Evolutionary conservation across 2,888 invertebrate genomes (phyloP).

Genomic region (Drosophila peninsularis): DNA sequence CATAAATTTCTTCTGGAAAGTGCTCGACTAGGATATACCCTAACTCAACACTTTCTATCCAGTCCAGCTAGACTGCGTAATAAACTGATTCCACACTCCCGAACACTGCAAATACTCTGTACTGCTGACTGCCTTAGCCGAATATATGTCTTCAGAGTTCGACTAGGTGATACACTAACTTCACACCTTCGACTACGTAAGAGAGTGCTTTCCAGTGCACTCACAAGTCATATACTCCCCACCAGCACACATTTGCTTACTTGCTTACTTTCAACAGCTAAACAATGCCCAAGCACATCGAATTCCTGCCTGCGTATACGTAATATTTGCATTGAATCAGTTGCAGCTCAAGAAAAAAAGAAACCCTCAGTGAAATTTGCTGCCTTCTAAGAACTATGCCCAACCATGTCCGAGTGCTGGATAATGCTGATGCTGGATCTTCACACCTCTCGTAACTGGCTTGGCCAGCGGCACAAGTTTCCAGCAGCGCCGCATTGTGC

Average conservation of each 20-base stretch:
- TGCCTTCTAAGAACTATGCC: constrained; percentile 44
- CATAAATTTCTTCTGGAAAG: too few relatives aligned
- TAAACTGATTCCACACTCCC: too few relatives aligned
- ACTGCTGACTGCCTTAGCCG: too few relatives aligned
- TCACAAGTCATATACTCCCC: too few relatives aligned
- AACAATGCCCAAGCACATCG: background rate
- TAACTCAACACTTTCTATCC: background rate
- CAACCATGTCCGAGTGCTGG: constrained; percentile 18
- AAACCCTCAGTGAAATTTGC: constrained; percentile 3
- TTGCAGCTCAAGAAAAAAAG: background rate
- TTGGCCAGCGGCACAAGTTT: constrained; percentile 40
- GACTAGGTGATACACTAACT: background rate
- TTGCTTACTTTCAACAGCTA: too few relatives aligned
- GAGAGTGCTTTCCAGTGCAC: too few relatives aligned
- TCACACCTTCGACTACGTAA: background rate
- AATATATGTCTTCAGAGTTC: too few relatives aligned
- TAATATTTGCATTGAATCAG: constrained; percentile 1
- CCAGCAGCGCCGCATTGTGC: constrained; percentile 57
- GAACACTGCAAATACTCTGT: too few relatives aligned
- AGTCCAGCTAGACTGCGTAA: too few relatives aligned
- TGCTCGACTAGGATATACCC: too few relatives aligned
- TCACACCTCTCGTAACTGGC: constrained; percentile 27
- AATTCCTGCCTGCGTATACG: background rate
- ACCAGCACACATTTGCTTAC: too few relatives aligned
- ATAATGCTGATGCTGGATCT: constrained; percentile 32